Evolutionary conservation across 2,888 invertebrate genomes (phyloP), one percentile per base, ranked within the genome.

Genomic region (Anodontia alba): DNA sequence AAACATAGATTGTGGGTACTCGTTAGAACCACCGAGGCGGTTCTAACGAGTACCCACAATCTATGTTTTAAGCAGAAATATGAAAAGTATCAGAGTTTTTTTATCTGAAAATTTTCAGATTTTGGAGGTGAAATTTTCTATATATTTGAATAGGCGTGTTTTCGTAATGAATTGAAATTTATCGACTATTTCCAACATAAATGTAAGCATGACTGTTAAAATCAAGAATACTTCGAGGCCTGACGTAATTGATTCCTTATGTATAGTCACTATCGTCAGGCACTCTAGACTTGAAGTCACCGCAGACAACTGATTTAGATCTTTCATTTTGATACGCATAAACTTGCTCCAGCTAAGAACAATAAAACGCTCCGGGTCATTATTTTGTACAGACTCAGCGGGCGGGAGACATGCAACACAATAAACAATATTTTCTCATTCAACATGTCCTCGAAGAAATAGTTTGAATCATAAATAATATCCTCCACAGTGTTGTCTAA

Each of bases 341-440:
- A 5, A 77, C 62, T 57, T 77, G 77, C 20, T 70, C 70, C 0
- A 66, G 26, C 20, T 71, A 46, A 17, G 38, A 51, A 54, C 57
- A 51, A 29, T 77, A 77, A 42, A 77, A 71, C n/a, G 38, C 38
- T n/a, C 71, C 51, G 77, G 26, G 46, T 51, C 70, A 70, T 46
- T 62, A 23, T 36, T 26, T 42, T 62, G 57, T 5, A 71, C 31
- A 31, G 77, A 77, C 33, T 62, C 36, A 51, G 51, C 15, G 5
- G 71, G 77, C n/a, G 71, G 77, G n/a, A 77, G 43, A 51, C 71
- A 77, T 38, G 42, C 49, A 17, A 62, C 77, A 33, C 71, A 77
- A 2, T 71, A n/a, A 46, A 70, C 31, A 15, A 71, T 49, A 36
- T 69, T 51, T 33, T 68, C 42, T 8, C 43, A 26, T 15, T 57